A percentile compares a stretch with the other conserved stretches of the same genome.
Conservation (phyloP, 2,797 vertebrate species). For the Tenualosa ilisha region DNA sequence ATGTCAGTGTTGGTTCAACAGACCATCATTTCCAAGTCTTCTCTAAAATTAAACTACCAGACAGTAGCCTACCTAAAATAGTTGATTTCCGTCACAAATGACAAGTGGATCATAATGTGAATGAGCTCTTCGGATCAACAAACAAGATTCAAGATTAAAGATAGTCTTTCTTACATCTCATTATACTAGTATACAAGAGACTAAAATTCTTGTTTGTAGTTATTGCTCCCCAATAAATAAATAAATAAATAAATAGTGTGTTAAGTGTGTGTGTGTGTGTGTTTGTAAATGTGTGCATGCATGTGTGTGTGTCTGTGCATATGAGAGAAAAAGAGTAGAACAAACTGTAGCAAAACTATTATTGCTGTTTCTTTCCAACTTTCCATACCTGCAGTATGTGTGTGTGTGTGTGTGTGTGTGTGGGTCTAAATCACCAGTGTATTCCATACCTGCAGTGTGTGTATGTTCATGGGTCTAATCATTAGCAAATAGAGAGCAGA, state of each 20-base stretch:
- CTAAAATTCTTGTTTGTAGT: too few species aligned
- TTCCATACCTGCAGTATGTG: not conserved
- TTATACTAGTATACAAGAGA: too few species aligned
- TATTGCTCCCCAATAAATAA: too few species aligned
- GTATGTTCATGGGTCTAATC: too few species aligned
- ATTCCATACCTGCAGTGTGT: too few species aligned
- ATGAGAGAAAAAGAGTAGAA: too few species aligned
- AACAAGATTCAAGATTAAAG: not conserved
- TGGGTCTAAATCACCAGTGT: too few species aligned
- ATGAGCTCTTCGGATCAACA: not conserved
- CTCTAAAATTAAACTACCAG: not conserved
- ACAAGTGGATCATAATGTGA: constrained; percentile 5
- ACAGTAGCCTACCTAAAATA: not conserved
- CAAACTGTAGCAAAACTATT: too few species aligned
- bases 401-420: constrained; percentile 23
- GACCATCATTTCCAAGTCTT: not conserved
- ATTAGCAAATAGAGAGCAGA: too few species aligned
- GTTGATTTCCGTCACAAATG: not conserved
- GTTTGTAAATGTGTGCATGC: not conserved
- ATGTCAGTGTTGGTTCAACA: not conserved
- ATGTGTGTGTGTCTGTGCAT: not conserved
- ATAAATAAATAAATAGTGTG: too few species aligned
- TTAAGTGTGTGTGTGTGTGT: not conserved
- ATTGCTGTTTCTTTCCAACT: not conserved
- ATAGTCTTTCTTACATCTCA: too few species aligned